phyloP scores from a whole-genome alignment of 2,888 invertebrate species.

The Agriotes lineatus region DNA sequence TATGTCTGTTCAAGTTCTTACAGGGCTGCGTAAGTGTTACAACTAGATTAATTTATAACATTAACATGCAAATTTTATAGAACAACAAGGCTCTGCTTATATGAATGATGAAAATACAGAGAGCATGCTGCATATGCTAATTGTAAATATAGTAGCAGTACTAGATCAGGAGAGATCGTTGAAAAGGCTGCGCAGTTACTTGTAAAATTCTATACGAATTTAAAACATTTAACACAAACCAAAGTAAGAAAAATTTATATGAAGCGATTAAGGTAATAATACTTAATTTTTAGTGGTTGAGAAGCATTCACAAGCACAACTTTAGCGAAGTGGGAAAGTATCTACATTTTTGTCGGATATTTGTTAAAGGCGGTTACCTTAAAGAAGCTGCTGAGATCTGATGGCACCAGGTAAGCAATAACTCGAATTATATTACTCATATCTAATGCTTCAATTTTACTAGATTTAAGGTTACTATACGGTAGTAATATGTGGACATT shows the following conservation, averaged over 20 bases:
- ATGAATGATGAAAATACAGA: not conserved
- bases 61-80: no score
- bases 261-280: not conserved
- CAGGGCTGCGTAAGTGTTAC: no score
- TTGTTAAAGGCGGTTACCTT: conserved; percentile 17
- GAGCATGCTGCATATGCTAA: not conserved
- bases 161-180: not conserved
- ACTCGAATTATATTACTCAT: no score
- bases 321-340: conserved; percentile 25
- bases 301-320: not conserved
- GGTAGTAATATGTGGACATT: no score
- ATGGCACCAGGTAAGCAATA: conserved; percentile 20
- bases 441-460: no score
- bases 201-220: not conserved
- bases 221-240: not conserved
- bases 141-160: not conserved
- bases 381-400: conserved; percentile 14
- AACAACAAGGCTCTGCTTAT: no score
- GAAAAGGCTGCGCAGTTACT: not conserved
- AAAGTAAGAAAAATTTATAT: conserved; percentile 16
- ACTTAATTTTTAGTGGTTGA: conserved; percentile 27
- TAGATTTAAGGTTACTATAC: no score
- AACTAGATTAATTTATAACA: no score
- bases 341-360: conserved; percentile 30
- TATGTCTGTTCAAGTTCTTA: no score